phyloP scores from a whole-genome alignment of 2,113 vertebrate genomes.

The Neolamprologus sp. region DNA sequence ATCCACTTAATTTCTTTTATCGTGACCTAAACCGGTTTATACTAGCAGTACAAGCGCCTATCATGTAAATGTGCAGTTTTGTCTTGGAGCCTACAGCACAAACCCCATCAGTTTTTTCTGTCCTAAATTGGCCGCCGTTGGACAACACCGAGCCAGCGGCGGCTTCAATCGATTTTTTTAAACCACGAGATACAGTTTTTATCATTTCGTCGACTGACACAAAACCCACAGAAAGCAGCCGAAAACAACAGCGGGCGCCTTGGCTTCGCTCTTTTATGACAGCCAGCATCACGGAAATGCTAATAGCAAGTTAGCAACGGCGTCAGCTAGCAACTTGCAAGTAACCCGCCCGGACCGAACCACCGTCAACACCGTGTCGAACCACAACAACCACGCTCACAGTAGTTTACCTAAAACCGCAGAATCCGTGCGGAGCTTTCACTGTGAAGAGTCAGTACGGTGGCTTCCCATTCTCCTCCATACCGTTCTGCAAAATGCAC shows the following conservation, averaged over 20 bases:
- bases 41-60: too few relatives aligned
- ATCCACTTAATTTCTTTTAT: background rate
- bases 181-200: background rate
- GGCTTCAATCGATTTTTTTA: background rate
- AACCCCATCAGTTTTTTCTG: background rate
- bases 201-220: background rate
- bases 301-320: slow-evolving; percentile 24
- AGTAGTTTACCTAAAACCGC: slow-evolving; percentile 16
- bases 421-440: background rate
- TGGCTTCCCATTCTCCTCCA: slow-evolving; percentile 26
- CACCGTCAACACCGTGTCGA: background rate
- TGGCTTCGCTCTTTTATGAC: background rate
- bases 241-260: background rate
- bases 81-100: background rate
- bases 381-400: background rate
- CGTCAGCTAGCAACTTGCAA: slow-evolving; percentile 30
- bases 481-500: slow-evolving; percentile 11
- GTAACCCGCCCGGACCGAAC: background rate
- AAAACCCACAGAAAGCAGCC: background rate
- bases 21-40: background rate
- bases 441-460: background rate
- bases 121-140: background rate
- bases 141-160: background rate
- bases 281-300: background rate
- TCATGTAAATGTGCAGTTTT: background rate